phyloP scores from a whole-genome alignment of 2,113 vertebrate genomes.

The Labeo catla region DNA sequence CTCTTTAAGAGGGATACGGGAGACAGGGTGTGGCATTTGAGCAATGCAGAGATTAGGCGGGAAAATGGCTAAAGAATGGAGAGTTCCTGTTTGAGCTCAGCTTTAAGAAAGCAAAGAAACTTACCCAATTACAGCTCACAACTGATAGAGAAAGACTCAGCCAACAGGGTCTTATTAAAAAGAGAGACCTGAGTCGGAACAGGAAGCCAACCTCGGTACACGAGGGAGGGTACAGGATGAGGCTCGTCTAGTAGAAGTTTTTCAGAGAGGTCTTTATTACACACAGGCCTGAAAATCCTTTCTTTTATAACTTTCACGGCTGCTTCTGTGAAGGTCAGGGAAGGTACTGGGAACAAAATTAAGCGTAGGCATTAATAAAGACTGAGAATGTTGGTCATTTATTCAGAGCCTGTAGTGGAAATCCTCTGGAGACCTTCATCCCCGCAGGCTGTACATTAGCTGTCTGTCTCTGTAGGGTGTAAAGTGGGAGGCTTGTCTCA shows the following conservation, averaged over 20 bases:
- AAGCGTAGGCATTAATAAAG: not conserved
- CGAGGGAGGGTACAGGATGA: not conserved
- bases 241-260: not conserved
- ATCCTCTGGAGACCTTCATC: not conserved
- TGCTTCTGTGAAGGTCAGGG: not conserved
- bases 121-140: constrained; percentile 40
- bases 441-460: not conserved
- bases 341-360: not conserved
- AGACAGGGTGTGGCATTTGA: constrained; percentile 18
- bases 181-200: constrained; percentile 61
- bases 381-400: not conserved
- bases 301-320: not conserved
- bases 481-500: constrained; percentile 23
- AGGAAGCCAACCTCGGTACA: constrained; percentile 63
- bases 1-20: not conserved
- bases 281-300: not conserved
- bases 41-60: not conserved
- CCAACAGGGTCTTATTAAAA: constrained; percentile 65
- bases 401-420: not conserved
- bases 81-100: not conserved
- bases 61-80: not conserved
- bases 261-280: not conserved
- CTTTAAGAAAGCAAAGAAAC: constrained; percentile 28
- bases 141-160: constrained; percentile 64
- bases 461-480: constrained; percentile 20